phyloP scores from a whole-genome alignment of 1,140 invertebrate genomes.

The Heterodera schachtii region DNA sequence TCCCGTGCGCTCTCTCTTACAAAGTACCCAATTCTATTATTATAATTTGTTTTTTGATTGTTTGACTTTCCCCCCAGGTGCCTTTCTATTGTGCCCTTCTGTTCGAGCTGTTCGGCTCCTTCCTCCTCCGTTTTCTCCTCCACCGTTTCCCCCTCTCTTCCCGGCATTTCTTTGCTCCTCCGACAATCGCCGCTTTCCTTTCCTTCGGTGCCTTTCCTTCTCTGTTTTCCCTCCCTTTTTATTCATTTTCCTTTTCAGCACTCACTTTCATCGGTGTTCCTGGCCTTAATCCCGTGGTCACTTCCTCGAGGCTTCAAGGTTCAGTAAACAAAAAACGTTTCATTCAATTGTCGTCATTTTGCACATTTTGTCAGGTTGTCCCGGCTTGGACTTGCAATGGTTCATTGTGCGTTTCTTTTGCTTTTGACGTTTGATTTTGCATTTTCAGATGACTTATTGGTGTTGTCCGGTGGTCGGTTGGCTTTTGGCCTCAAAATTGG shows the following conservation, averaged over 20 bases:
- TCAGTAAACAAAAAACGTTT: background rate
- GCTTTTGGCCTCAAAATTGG: slow-evolving; percentile 42
- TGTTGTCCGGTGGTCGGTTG: slow-evolving; percentile 46
- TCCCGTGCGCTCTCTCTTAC: slow-evolving; percentile 50
- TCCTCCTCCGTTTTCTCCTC: slow-evolving; percentile 37
- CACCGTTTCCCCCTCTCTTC: slow-evolving; percentile 14
- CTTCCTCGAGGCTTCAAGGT: slow-evolving; percentile 51
- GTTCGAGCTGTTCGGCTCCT: slow-evolving; percentile 46
- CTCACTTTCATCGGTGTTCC: slow-evolving; percentile 55
- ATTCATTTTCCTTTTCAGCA: slow-evolving; percentile 30
- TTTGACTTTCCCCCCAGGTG: slow-evolving; percentile 30
- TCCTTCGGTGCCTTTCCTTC: slow-evolving; percentile 44
- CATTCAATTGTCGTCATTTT: slow-evolving; percentile 1
- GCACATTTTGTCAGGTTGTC: slow-evolving; percentile 25
- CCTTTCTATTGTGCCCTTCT: slow-evolving; percentile 50
- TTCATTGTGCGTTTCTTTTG: slow-evolving; percentile 26
- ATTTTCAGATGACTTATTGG: slow-evolving; percentile 37
- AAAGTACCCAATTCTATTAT: slow-evolving; percentile 44
- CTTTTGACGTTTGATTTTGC: background rate
- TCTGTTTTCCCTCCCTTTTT: slow-evolving; percentile 20
- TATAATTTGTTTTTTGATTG: background rate
- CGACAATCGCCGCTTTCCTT: slow-evolving; percentile 48
- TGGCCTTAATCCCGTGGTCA: slow-evolving; percentile 58
- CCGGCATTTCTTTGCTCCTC: slow-evolving; percentile 35
- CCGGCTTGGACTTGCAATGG: slow-evolving; percentile 50